phyloP scores from a whole-genome alignment of 2,113 vertebrate genomes.

The Prunella himalayana region DNA sequence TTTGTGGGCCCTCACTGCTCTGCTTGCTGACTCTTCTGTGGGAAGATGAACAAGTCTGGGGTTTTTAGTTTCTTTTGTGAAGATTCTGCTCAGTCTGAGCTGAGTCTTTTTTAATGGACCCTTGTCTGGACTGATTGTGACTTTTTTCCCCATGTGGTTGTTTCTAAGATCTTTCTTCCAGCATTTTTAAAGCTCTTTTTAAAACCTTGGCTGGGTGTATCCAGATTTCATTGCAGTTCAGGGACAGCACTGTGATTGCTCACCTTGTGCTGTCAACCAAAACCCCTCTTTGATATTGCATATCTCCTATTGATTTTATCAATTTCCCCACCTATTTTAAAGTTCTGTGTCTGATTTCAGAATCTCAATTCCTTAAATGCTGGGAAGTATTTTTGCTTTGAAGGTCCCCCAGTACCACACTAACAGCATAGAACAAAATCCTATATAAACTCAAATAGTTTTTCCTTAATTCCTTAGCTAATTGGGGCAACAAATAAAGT shows the following conservation, averaged over 20 bases:
- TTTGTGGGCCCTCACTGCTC: background rate
- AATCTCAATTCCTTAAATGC: background rate
- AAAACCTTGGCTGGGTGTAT: background rate
- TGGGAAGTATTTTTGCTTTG: background rate
- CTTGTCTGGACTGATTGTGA: background rate
- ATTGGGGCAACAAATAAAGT: background rate
- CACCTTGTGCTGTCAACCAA: background rate
- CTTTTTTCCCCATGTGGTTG: background rate
- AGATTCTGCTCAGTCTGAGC: background rate
- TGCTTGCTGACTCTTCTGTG: background rate
- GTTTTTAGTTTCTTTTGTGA: background rate
- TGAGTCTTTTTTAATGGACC: background rate
- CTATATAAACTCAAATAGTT: background rate
- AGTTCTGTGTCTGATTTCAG: background rate
- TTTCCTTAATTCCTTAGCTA: background rate
- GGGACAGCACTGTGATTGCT: background rate
- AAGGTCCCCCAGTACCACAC: background rate
- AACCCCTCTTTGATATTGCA: rapidly evolving
- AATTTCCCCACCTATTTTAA: background rate
- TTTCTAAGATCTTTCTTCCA: background rate
- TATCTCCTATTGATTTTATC: background rate
- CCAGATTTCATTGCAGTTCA: background rate
- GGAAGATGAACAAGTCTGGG: background rate
- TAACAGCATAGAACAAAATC: background rate
- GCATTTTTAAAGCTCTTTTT: background rate